Percentiles rank a stretch among this genome's conserved stretches.
Conservation (phyloP, 2,113 vertebrate species). For the Sphaerodactylus townsendi region DNA sequence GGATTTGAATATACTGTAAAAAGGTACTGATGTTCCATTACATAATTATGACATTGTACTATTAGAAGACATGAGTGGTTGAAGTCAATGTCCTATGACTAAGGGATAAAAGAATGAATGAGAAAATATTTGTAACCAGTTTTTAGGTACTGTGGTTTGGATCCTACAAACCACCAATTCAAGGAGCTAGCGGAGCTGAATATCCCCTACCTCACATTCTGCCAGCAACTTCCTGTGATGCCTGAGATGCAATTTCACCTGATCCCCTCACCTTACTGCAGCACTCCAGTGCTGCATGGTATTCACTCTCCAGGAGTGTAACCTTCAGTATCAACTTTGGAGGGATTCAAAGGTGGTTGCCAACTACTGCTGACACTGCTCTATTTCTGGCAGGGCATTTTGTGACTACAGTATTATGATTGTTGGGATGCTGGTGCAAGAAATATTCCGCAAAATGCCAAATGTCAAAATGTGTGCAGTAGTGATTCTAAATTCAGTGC, state of each 20-base stretch:
- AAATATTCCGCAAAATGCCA: neutral
- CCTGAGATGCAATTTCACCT: too few relatives aligned
- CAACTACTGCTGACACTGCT: neutral
- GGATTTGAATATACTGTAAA: neutral
- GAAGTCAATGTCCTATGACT: neutral
- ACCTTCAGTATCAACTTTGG: too few relatives aligned
- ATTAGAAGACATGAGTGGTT: neutral
- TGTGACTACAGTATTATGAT: neutral
- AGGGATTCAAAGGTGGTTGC: too few relatives aligned
- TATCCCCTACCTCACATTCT: too few relatives aligned
- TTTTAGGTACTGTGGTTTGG: neutral
- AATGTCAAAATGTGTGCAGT: neutral
- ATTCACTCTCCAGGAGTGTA: too few relatives aligned
- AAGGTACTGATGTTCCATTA: neutral
- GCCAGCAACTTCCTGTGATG: too few relatives aligned
- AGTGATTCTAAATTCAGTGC: neutral
- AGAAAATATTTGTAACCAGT: neutral
- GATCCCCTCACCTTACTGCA: too few relatives aligned
- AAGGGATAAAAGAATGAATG: neutral
- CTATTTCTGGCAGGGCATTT: neutral
- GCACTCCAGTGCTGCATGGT: too few relatives aligned
- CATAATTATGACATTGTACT: neutral
- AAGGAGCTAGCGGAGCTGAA: too few relatives aligned
- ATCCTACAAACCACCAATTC: too few relatives aligned
- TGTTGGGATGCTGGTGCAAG: neutral